Base-by-base conservation (phyloP, 2,113 vertebrate species). In the Cromileptes altivelis region DNA sequence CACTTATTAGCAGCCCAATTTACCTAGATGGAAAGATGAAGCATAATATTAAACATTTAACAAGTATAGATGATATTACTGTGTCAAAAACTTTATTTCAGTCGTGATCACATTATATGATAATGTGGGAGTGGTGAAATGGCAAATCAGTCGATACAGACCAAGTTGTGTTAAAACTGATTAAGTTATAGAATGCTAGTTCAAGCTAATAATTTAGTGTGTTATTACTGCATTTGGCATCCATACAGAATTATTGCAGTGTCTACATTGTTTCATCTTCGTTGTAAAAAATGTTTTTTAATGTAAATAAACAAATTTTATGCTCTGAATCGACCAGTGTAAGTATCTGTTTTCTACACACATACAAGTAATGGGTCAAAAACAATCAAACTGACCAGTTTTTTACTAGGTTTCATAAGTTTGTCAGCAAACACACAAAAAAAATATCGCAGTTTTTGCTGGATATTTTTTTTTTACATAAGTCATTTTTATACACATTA, bases 261-360 rank as follows among this genome's bases (percentile, higher is more conserved):
- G 18, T 49, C 33, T 3, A 68, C 27, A 53, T 45, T 61, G 78
- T 80, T 64, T 67, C 19, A 72, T 37, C 23, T 49, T 88, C 70
- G 21, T 78, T 89, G 84, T 90, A 85, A 90, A 91, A 75, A 76
- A 68, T 79, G 45, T 71, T 81, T 86, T 78, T 75, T 70, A 74
- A 81, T 93, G 92, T 94, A 92, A 93, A 93, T 94, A 92, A 93
- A 92, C 30, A 68, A 18, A 78, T 85, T 68, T 82, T 92, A 88
- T 87, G 88, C 40, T 81, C 21, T 37, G 2, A 79, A 68, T 33
- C 57, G 27, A 57, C 17, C 4, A 13, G 40, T 52, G 0, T 58
- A 6, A 55, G 9, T 47, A 52, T 17, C 15, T 67, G 2, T n/a
- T 75, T 12, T 3, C 30, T 64, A 21, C 4, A 27, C 7, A 63